Percentiles rank a stretch among this genome's conserved stretches.
These are phyloP conservation scores for Chromis chromis DNA, from an alignment of 2,797 vertebrate species.

Conservation along the genomic window DNA sequence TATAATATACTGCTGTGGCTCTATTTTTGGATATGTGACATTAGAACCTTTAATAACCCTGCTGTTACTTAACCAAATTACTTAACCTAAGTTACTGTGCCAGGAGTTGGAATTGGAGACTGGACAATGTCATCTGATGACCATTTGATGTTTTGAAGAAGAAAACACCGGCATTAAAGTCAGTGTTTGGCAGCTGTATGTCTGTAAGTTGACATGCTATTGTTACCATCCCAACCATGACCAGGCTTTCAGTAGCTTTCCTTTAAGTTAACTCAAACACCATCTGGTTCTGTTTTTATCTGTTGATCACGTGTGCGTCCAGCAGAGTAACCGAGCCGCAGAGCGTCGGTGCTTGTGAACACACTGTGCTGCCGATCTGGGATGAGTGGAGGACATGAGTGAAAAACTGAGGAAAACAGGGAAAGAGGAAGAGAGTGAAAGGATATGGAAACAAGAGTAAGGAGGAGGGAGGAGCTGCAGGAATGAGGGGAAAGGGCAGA, in stretches of 20 bases:
- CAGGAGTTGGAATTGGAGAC: not conserved
- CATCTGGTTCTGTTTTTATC: slow-evolving; percentile 58
- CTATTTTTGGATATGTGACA: slow-evolving; percentile 18
- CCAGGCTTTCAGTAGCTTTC: not conserved
- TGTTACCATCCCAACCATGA: not conserved
- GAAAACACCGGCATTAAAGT: not conserved
- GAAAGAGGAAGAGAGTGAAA: slow-evolving; percentile 1
- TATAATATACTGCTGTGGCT: not conserved
- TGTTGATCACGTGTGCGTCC: slow-evolving; percentile 38
- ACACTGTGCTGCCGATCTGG: not conserved
- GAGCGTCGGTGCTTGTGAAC: slow-evolving; percentile 17
- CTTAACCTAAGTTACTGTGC: not conserved
- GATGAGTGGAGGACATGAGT: not conserved
- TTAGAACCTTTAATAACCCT: not conserved
- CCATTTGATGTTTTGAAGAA: not conserved
- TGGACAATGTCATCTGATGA: not conserved
- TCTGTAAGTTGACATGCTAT: not conserved
- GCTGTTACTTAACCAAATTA: no score
- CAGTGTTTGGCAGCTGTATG: not conserved
- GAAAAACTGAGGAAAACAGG: not conserved
- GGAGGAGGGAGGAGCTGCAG: slow-evolving; percentile 25
- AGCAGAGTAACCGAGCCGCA: slow-evolving; percentile 36
- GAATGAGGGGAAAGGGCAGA: slow-evolving; percentile 48
- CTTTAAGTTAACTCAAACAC: slow-evolving; percentile 29
- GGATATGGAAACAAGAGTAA: slow-evolving; percentile 21